phyloP scores from a whole-genome alignment of 2,888 invertebrate genomes.

The Pachycephus smyrnensis region DNA sequence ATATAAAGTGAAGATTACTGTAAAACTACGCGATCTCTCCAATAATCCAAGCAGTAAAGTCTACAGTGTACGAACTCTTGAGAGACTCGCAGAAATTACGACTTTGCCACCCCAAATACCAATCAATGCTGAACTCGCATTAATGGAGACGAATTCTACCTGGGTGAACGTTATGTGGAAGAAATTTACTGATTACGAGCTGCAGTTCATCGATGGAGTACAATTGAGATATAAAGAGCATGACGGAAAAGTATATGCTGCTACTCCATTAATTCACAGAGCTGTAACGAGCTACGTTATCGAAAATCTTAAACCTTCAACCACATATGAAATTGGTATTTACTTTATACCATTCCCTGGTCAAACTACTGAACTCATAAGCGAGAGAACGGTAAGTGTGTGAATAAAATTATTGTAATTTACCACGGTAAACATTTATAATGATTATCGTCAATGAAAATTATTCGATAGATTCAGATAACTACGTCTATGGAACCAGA shows the following conservation, averaged over 20 bases:
- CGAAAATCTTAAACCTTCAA: constrained; percentile 81
- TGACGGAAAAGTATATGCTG: constrained; percentile 85
- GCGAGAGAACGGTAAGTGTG: constrained; percentile 74
- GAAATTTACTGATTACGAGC: constrained; percentile 82
- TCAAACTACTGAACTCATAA: constrained; percentile 81
- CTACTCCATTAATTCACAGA: constrained; percentile 85
- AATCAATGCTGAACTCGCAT: constrained; percentile 79
- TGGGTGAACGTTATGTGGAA: constrained; percentile 86
- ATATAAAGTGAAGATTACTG: constrained; percentile 85
- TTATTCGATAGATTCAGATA: constrained; percentile 50
- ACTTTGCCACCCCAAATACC: constrained; percentile 73
- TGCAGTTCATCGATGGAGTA: constrained; percentile 88
- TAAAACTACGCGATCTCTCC: constrained; percentile 81
- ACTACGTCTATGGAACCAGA: constrained; percentile 69
- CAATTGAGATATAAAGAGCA: constrained; percentile 87
- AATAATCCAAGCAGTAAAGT: constrained; percentile 83
- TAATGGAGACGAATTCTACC: constrained; percentile 82
- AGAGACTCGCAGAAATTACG: constrained; percentile 67
- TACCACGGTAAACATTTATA: background rate
- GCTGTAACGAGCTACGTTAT: constrained; percentile 83
- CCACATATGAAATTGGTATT: constrained; percentile 85
- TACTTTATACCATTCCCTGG: constrained; percentile 86
- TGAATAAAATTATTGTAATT: background rate
- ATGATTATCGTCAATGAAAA: background rate
- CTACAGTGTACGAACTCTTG: constrained; percentile 79